Base-by-base conservation (phyloP, 2,113 vertebrate species). In the Agelaius tricolor region DNA sequence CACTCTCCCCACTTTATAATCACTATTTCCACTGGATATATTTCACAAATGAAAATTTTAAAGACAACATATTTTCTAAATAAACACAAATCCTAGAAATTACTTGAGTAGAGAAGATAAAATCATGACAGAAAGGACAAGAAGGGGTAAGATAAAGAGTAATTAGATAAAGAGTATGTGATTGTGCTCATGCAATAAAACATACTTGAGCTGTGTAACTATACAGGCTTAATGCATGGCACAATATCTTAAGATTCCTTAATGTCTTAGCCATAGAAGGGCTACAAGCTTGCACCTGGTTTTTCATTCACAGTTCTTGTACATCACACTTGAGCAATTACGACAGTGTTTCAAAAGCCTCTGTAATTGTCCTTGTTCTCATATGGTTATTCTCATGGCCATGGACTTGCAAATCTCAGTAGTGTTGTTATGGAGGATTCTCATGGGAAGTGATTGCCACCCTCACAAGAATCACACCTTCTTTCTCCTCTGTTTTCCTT, bases 121-220 rank as follows among this genome's bases (percentile, higher is more conserved):
- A 75, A 74, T 6, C 0, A 2, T 8, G 13, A 85, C 43, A 74
- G 37, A 87, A 61, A 4, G 8, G 5, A 41, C 0, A 0, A 81
- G 65, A 88, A 84, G 4, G 7, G 3, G 1, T 54, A 43, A 11
- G 13, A 24, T 22, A 51, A 51, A 51, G 49, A 27, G 24, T 74
- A 74, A 78, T 5, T 37, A 65, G 37, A 46, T 30, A 54, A 57
- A 80, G 15, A 33, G 4, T 33, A 30, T 18, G 10, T 74, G 18
- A 41, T 44, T 71, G 15, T 31, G 18, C 4, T 62, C 13, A 9
- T 30, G 43, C 26, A 63, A 55, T 13, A 74, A 55, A 75, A 62
- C 4, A 21, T 7, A 39, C 9, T 23, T 30, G 10, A 54, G 6
- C 37, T 47, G 6, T 66, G 15, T 24, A 61, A 52, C 3, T 57